phyloP scores from a whole-genome alignment of 2,888 invertebrate species.

The Ernsta delagoae region DNA sequence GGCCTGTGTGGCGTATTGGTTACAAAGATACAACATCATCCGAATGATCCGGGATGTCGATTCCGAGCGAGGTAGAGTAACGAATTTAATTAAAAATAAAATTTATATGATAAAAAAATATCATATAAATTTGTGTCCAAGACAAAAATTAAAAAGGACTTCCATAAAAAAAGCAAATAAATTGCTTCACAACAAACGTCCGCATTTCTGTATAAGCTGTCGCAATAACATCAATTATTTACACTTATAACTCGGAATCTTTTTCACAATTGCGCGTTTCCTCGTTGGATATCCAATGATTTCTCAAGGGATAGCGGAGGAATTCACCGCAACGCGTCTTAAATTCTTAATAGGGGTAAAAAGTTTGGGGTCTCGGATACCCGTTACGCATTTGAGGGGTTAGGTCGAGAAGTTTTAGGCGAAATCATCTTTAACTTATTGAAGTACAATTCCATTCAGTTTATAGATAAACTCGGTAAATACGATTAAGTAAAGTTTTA shows the following conservation, averaged over 20 bases:
- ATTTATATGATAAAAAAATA: too few relatives aligned
- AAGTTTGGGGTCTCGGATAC: constrained; percentile 42
- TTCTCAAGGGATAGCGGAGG: constrained; percentile 49
- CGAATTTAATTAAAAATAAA: too few relatives aligned
- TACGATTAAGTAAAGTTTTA: constrained; percentile 10
- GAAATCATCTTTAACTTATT: constrained; percentile 34
- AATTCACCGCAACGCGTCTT: constrained; percentile 53
- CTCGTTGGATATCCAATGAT: constrained; percentile 47
- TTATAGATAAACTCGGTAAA: constrained; percentile 9
- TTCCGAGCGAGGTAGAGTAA: too few relatives aligned
- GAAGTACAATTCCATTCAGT: constrained; percentile 20
- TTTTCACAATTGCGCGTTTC: constrained; percentile 50
- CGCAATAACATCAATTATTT: constrained; percentile 51
- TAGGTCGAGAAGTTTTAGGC: constrained; percentile 22
- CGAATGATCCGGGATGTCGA: too few relatives aligned
- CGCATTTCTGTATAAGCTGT: constrained; percentile 34
- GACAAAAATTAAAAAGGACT: too few relatives aligned
- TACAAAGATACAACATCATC: too few relatives aligned
- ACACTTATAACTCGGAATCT: constrained; percentile 49
- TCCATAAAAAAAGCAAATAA: background rate
- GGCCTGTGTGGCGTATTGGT: too few relatives aligned
- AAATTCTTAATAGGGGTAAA: constrained; percentile 61
- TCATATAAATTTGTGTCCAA: too few relatives aligned
- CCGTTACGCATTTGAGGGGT: constrained; percentile 26
- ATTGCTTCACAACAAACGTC: background rate